Conservation (phyloP, 2,888 invertebrate species). For the Dorcus hopei region DNA sequence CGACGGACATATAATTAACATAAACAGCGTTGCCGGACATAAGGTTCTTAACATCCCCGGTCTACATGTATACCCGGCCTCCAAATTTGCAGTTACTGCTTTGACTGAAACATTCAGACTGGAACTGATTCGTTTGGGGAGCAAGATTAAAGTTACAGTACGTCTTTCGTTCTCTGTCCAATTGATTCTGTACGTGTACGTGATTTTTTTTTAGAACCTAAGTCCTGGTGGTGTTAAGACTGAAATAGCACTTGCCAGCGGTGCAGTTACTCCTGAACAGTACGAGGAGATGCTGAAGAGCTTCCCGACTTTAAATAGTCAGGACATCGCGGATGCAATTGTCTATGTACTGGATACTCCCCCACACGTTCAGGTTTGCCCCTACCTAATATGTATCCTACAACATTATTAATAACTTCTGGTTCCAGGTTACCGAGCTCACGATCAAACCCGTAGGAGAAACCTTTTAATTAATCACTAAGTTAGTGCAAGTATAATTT, state of each 20-base stretch:
- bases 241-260: constrained; percentile 17
- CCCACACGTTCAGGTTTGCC: constrained; percentile 7
- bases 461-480: no score
- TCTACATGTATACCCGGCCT: constrained; percentile 3
- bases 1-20: constrained; percentile 14
- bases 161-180: neutral
- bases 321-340: constrained; percentile 8
- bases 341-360: constrained; percentile 2
- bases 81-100: constrained; percentile 10
- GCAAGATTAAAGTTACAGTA: constrained; percentile 15
- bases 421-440: constrained; percentile 10
- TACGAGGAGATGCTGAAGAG: neutral
- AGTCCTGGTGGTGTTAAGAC: constrained; percentile 13
- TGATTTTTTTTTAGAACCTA: constrained; percentile 3
- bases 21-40: constrained; percentile 11
- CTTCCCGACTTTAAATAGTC: neutral
- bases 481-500: no score
- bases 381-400: neutral
- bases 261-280: constrained; percentile 7
- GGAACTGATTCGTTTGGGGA: constrained; percentile 7
- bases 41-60: neutral
- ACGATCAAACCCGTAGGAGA: constrained; percentile 7
- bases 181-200: neutral
- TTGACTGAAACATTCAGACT: constrained; percentile 12
- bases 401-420: neutral